Conservation (phyloP, 1,140 invertebrate species). For the Pinna nobilis region DNA sequence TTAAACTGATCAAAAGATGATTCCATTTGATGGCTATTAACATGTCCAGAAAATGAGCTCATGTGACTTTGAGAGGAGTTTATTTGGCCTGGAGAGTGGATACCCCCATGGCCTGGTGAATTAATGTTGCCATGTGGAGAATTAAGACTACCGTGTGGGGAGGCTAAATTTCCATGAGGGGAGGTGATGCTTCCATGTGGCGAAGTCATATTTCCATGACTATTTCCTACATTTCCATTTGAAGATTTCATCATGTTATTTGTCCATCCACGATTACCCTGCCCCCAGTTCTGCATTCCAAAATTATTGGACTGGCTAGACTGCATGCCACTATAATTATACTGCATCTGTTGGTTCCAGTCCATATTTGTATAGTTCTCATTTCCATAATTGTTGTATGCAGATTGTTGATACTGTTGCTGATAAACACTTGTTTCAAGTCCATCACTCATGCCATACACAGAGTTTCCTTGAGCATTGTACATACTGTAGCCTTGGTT, state of each 20-base stretch:
- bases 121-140: too few species aligned
- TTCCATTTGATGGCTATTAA: too few species aligned
- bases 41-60: too few species aligned
- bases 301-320: neutral
- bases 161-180: neutral
- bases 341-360: neutral
- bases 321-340: neutral
- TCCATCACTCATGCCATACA: too few species aligned
- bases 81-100: too few species aligned
- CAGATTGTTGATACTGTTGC: too few species aligned
- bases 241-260: conserved; percentile 1
- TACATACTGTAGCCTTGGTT: conserved; percentile 2
- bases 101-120: too few species aligned
- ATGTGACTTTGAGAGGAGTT: too few species aligned
- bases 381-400: too few species aligned
- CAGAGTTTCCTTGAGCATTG: neutral
- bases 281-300: neutral
- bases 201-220: neutral
- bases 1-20: too few species aligned
- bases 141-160: neutral
- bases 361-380: neutral
- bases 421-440: too few species aligned
- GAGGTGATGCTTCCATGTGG: too few species aligned
- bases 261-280: neutral
- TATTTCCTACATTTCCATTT: neutral